Evolutionary conservation across 2,888 invertebrate species (phyloP).

Genomic region (Ennomos quercinarius): DNA sequence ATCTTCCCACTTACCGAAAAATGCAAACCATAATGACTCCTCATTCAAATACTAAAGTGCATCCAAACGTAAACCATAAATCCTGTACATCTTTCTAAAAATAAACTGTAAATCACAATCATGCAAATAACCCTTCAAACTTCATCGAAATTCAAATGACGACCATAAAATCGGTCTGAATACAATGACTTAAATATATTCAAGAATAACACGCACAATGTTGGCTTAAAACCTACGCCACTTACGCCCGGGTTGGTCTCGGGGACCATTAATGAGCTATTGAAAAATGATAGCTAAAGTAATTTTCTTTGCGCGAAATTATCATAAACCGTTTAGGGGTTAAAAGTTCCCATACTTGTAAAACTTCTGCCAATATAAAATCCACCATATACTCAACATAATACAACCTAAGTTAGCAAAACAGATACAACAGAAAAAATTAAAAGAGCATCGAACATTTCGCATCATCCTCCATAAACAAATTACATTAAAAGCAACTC

Average conservation of each 20-base stretch:
- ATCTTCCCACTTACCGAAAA: constrained; percentile 21
- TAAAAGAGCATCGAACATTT: constrained; percentile 59
- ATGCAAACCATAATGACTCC: constrained; percentile 48
- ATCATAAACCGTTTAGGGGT: constrained; percentile 79
- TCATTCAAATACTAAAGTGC: constrained; percentile 58
- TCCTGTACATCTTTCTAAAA: constrained; percentile 62
- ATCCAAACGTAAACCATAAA: constrained; percentile 66
- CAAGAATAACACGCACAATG: constrained; percentile 60
- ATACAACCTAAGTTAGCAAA: constrained; percentile 14
- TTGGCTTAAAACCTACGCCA: constrained; percentile 64
- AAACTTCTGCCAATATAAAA: constrained; percentile 38
- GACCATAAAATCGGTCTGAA: constrained; percentile 79
- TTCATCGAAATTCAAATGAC: constrained; percentile 76
- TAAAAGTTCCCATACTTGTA: constrained; percentile 60
- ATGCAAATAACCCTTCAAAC: constrained; percentile 78
- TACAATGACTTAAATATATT: constrained; percentile 70
- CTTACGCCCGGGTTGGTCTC: constrained; percentile 74
- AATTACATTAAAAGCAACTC: constrained; percentile 18
- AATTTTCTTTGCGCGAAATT: constrained; percentile 72
- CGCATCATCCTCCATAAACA: constrained; percentile 45
- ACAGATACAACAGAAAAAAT: constrained; percentile 26
- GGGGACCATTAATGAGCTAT: constrained; percentile 80
- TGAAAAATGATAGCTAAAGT: constrained; percentile 85
- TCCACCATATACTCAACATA: constrained; percentile 27
- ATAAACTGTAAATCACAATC: constrained; percentile 80